Percentiles rank a stretch among this genome's conserved stretches.
Evolutionary conservation across 2,888 invertebrate genomes (phyloP).

Genomic region (Panorpa germanica): DNA sequence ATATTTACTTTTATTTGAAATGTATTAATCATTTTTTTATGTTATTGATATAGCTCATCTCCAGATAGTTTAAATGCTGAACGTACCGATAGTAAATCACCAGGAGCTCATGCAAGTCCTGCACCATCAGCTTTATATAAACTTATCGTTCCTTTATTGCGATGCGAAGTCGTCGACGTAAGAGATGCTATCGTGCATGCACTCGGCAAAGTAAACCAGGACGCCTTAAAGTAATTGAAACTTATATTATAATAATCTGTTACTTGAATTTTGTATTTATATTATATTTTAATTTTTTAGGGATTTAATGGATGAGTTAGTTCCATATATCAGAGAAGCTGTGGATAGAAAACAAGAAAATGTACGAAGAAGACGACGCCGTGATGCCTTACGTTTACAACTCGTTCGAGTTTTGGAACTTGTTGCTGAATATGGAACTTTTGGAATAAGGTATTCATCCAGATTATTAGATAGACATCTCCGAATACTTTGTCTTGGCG

Average conservation of each 20-base stretch:
- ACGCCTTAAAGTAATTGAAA: slow-evolving; percentile 68
- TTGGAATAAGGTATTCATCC: slow-evolving; percentile 61
- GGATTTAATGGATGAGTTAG: slow-evolving; percentile 90
- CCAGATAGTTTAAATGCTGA: slow-evolving; percentile 78
- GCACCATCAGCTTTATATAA: slow-evolving; percentile 82
- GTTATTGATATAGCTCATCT: slow-evolving; percentile 48
- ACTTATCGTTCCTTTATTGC: slow-evolving; percentile 74
- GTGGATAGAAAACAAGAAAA: slow-evolving; percentile 96
- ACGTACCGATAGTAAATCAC: slow-evolving; percentile 57
- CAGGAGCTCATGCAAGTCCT: slow-evolving; percentile 40
- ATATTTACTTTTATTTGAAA: too few species aligned
- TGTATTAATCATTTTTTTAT: slow-evolving; percentile 8
- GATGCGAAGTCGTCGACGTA: slow-evolving; percentile 87
- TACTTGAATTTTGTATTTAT: background rate
- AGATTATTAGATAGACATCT: slow-evolving; percentile 17
- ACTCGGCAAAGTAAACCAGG: slow-evolving; percentile 86
- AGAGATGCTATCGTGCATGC: slow-evolving; percentile 87
- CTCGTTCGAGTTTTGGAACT: slow-evolving; percentile 81
- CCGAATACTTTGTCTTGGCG: background rate
- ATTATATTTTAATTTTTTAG: slow-evolving; percentile 26
- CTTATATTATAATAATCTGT: background rate
- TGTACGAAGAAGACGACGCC: slow-evolving; percentile 70
- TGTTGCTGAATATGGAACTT: slow-evolving; percentile 81
- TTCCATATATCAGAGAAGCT: slow-evolving; percentile 82
- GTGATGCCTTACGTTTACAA: slow-evolving; percentile 83